Evolutionary conservation across 2,797 vertebrate species (phyloP).

Genomic region (Muraenolepis orangiensis): DNA sequence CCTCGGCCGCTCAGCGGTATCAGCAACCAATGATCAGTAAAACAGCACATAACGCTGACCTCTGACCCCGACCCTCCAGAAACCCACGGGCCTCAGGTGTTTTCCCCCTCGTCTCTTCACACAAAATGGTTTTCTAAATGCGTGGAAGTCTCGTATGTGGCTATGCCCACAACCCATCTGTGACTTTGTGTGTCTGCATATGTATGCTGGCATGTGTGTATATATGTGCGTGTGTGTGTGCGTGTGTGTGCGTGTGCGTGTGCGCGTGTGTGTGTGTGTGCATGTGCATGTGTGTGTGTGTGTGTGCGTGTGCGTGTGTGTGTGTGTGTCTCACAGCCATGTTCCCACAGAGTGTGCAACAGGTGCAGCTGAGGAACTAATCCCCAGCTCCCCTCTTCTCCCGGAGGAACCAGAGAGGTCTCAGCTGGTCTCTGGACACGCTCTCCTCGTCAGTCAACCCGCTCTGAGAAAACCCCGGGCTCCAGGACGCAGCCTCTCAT

Average conservation of each 20-base stretch:
- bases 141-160: too few relatives aligned
- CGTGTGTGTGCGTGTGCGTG: constrained; percentile 3
- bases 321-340: neutral
- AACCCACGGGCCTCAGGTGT: constrained; percentile 45
- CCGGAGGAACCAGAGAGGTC: constrained; percentile 52
- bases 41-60: constrained; percentile 30
- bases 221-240: neutral
- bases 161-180: too few relatives aligned
- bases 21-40: constrained; percentile 47
- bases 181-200: neutral
- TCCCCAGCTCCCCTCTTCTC: constrained; percentile 43
- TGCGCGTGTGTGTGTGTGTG: neutral
- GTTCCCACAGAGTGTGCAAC: constrained; percentile 41
- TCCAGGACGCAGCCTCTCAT: constrained; percentile 10
- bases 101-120: constrained; percentile 45
- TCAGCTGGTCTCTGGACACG: constrained; percentile 52
- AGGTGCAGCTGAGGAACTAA: constrained; percentile 70
- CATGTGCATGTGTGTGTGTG: too few relatives aligned
- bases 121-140: too few relatives aligned
- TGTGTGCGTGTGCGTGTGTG: neutral
- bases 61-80: constrained; percentile 50
- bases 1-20: constrained; percentile 29
- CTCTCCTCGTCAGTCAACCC: constrained; percentile 40
- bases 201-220: neutral
- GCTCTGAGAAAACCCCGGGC: constrained; percentile 5